phyloP scores from a whole-genome alignment of 2,113 vertebrate species.

The Emydura subglobosa region DNA sequence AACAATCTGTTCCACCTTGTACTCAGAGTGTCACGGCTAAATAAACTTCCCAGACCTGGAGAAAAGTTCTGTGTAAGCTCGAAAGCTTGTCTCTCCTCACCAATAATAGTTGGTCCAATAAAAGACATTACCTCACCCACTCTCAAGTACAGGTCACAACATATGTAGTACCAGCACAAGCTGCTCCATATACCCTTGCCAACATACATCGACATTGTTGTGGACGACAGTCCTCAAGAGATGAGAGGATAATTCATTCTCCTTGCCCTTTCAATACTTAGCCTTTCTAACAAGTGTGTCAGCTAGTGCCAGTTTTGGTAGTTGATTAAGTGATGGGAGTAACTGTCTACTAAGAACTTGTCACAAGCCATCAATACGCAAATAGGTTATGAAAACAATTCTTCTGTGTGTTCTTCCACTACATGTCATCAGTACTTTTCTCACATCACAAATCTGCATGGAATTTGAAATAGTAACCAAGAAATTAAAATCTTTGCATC shows the following conservation, averaged over 20 bases:
- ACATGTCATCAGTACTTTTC: neutral
- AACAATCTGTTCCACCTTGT: neutral
- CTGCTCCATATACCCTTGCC: neutral
- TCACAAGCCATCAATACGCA: neutral
- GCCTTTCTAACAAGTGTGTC: neutral
- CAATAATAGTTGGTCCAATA: neutral
- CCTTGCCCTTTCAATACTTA: neutral
- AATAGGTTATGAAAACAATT: neutral
- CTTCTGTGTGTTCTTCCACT: neutral
- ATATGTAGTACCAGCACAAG: neutral
- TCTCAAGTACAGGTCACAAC: neutral
- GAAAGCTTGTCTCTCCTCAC: neutral
- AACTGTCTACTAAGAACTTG: neutral
- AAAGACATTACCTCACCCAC: neutral
- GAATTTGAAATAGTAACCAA: neutral
- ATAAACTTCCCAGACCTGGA: neutral
- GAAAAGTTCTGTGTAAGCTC: neutral
- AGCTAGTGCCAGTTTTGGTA: neutral
- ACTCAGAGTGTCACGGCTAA: neutral
- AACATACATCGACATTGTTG: neutral
- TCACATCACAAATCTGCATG: neutral
- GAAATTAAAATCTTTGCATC: neutral
- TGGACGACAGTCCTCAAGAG: neutral
- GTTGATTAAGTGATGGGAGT: neutral
- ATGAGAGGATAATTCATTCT: neutral